Conservation (phyloP, 2,113 vertebrate species). For the Corydoras sp. region DNA sequence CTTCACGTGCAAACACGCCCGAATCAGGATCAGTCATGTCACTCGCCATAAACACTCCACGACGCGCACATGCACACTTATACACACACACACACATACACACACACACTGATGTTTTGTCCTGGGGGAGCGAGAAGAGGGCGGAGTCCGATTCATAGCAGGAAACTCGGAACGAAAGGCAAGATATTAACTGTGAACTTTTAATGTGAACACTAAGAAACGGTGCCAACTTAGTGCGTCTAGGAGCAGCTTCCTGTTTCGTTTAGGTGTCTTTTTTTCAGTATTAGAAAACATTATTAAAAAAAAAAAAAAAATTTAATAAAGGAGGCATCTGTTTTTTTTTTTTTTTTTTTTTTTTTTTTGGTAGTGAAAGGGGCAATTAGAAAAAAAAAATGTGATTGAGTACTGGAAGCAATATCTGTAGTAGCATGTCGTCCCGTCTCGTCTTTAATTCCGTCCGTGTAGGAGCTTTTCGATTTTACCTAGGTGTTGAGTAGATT, state of each 20-base stretch:
- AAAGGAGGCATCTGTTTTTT: conserved; percentile 24
- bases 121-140: conserved; percentile 1
- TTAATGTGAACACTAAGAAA: conserved; percentile 49
- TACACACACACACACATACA: conserved; percentile 14
- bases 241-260: conserved; percentile 41
- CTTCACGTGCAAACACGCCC: neutral
- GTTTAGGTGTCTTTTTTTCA: conserved; percentile 46
- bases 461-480: conserved; percentile 65
- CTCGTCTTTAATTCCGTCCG: conserved; percentile 63
- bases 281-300: conserved; percentile 42
- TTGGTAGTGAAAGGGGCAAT: conserved; percentile 51
- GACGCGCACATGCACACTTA: neutral
- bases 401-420: conserved; percentile 75
- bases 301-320: too few species aligned
- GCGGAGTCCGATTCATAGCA: conserved; percentile 8
- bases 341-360: conserved; percentile 45
- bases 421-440: conserved; percentile 68
- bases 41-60: conserved; percentile 15
- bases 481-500: conserved; percentile 65
- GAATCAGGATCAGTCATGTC: conserved; percentile 6
- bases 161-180: conserved; percentile 26
- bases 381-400: conserved; percentile 64
- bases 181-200: conserved; percentile 52
- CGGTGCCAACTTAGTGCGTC: conserved; percentile 44
- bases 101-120: conserved; percentile 16